Conservation (phyloP, 2,797 vertebrate species). For the Myotis daubentonii region DNA sequence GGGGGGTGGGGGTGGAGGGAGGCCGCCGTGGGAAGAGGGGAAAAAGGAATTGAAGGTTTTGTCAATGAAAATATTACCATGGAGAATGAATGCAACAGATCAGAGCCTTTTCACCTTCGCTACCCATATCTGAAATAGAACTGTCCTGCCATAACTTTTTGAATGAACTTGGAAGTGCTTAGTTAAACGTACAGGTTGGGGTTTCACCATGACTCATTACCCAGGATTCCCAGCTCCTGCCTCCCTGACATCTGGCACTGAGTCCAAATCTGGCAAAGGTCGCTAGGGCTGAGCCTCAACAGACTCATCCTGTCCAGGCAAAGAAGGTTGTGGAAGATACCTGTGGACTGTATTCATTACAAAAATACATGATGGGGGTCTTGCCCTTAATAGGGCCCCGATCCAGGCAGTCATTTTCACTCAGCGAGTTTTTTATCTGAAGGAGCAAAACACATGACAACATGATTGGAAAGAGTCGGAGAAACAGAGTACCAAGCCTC, state of each 20-base stretch:
- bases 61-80: not conserved
- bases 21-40: not conserved
- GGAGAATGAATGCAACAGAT: not conserved
- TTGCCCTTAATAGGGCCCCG: conserved; percentile 56
- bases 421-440: conserved; percentile 77
- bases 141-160: not conserved
- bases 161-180: not conserved
- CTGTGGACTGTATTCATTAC: conserved; percentile 52
- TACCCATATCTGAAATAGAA: not conserved
- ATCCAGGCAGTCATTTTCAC: conserved; percentile 68
- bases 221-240: not conserved
- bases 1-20: too few relatives aligned
- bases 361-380: conserved; percentile 34
- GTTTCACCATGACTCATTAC: not conserved
- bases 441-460: not conserved
- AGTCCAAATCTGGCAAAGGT: not conserved
- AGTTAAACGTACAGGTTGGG: not conserved
- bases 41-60: not conserved
- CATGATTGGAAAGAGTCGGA: not conserved
- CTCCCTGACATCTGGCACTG: not conserved
- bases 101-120: not conserved
- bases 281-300: not conserved
- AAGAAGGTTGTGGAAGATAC: conserved; percentile 34
- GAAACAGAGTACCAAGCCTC: not conserved
- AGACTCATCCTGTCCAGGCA: fast-evolving